Evolutionary conservation across 2,113 vertebrate genomes (phyloP), one percentile per base, ranked within the genome.

Genomic region (Cyprinodon brontotheroides): DNA sequence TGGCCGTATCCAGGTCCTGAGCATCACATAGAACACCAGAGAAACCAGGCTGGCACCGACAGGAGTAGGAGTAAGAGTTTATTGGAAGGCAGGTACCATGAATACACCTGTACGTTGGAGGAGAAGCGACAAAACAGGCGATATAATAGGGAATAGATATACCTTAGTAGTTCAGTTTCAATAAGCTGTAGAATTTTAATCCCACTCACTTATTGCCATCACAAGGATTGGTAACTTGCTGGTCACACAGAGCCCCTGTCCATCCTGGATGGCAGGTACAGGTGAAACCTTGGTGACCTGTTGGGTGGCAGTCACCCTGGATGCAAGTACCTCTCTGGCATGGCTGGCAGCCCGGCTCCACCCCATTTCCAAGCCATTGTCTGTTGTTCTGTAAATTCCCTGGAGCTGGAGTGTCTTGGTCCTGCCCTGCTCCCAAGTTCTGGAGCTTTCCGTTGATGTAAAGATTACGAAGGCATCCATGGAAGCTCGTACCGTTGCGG

Each of bases 31-130:
- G 95, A 40, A 99, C 96, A 0, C 97, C 97, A 3, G 92, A 92
- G 38, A 96, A 96, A 73, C 97, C 98, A 41, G 95, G 95, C 89
- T 96, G 95, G 93, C 98, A 99, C 91, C 96, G 96, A 88, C 98
- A 99, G 88, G 98, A 99, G 92, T 99, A 99, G 74, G 98, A 99
- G 94, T 98, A 99, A 0, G 97, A 96, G 90, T 98, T 99, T 94
- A 99, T 98, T 72, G 97, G 96, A 85, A 97, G 89, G 92, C 98
- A 99, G 79, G 95, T 95, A 71, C 98, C 98, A 14, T 97, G 97
- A 38, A 97, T 93, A 72, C 98, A 99, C 91, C 98, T 99, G 84
- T 36, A 53, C 81, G 69, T 83, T 74, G 62, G 76, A 87, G 64
- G 12, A 76, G 39, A 75, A 89, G 76, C 14, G 29, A 77, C 38